Conservation (phyloP, 2,888 invertebrate species). For the Agrochola circellaris region DNA sequence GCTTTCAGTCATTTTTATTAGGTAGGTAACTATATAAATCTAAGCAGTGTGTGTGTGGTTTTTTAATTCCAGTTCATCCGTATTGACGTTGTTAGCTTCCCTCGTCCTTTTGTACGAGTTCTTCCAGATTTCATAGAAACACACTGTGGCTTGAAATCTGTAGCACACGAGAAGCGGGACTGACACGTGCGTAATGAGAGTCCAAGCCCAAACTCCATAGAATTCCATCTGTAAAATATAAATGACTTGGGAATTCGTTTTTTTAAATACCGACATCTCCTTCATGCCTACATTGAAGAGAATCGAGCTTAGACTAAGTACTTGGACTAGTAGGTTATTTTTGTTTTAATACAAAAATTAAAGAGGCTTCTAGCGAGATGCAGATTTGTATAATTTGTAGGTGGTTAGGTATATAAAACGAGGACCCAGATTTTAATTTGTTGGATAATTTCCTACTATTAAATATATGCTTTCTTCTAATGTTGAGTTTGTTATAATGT, state of each 20-base stretch:
- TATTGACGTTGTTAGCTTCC: conserved; percentile 68
- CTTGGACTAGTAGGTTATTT: background rate
- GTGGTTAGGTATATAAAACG: background rate
- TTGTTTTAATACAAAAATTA: background rate
- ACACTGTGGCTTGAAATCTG: conserved; percentile 94
- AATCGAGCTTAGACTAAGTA: background rate
- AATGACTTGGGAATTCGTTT: background rate
- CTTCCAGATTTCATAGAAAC: conserved; percentile 95
- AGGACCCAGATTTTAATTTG: background rate
- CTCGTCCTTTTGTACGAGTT: conserved; percentile 92
- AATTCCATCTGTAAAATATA: conserved; percentile 88
- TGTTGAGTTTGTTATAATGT: too few relatives aligned
- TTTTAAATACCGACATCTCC: background rate
- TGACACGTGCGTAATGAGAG: conserved; percentile 93
- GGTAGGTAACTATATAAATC: conserved; percentile 29
- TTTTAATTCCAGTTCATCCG: conserved; percentile 85
- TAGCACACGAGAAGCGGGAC: conserved; percentile 93
- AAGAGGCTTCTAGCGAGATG: background rate
- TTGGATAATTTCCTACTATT: too few relatives aligned
- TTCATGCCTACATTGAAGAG: background rate
- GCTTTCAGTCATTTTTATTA: conserved; percentile 43
- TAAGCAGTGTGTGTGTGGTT: conserved; percentile 80
- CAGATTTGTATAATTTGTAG: background rate
- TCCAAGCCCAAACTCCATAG: conserved; percentile 94
- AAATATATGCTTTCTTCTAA: too few relatives aligned